A percentile compares a stretch with the other conserved stretches of the same genome.
phyloP scores from a whole-genome alignment of 1,140 invertebrate genomes.

The Calycopis cecrops region DNA sequence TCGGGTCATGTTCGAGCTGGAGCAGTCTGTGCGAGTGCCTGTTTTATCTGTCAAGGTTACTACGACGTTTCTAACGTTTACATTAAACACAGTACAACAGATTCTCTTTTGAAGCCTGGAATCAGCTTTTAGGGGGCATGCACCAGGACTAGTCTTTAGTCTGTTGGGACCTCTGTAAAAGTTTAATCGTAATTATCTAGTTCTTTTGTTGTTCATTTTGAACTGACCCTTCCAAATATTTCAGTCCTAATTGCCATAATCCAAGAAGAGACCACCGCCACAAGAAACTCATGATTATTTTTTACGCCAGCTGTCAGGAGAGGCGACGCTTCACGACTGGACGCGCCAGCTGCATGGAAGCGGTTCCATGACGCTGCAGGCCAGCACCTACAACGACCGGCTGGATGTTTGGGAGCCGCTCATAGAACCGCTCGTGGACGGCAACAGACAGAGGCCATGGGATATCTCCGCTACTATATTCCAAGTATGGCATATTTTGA shows the following conservation, averaged over 20 bases:
- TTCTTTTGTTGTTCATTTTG: no score
- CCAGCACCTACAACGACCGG: conserved; percentile 85
- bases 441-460: conserved; percentile 83
- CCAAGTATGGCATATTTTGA: conserved; percentile 47
- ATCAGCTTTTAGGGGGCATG: no score
- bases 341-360: conserved; percentile 76
- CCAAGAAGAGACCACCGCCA: no score
- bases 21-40: conserved; percentile 65
- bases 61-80: neutral
- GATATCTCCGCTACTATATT: conserved; percentile 83
- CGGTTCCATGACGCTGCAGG: conserved; percentile 79
- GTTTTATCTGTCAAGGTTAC: conserved; percentile 56
- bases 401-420: conserved; percentile 87
- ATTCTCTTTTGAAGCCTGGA: no score
- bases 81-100: no score
- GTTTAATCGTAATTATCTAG: no score
- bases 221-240: no score
- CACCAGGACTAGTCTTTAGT: no score
- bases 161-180: no score
- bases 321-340: conserved; percentile 80
- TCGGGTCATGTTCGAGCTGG: conserved; percentile 77
- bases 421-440: conserved; percentile 83
- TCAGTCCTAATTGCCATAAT: no score
- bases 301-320: conserved; percentile 53
- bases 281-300: neutral